These are phyloP conservation scores for Poeciliopsis presidionis DNA, from an alignment of 2,797 vertebrate species.

Conservation along the genomic window DNA sequence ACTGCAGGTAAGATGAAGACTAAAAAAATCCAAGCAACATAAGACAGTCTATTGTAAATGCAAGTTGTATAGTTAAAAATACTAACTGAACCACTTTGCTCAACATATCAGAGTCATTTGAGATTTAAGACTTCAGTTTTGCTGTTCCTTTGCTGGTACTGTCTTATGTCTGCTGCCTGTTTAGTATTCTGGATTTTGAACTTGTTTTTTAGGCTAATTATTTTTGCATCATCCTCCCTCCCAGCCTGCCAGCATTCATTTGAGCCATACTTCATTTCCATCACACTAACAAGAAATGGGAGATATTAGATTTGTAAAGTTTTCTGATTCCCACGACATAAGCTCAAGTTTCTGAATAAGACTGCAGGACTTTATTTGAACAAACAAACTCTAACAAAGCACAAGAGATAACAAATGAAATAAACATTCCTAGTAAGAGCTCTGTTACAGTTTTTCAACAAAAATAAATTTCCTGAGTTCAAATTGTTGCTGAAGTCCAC, in stretches of 20 bases:
- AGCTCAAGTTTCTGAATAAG: neutral
- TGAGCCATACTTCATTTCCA: neutral
- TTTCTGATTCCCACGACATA: neutral
- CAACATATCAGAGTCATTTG: neutral
- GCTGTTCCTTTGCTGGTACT: neutral
- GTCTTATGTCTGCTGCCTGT: neutral
- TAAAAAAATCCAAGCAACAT: neutral
- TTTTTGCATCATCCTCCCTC: neutral
- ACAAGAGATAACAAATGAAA: neutral
- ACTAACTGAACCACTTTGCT: neutral
- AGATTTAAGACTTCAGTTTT: neutral
- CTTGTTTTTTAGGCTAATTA: neutral
- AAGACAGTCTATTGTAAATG: neutral
- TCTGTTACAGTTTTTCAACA: neutral
- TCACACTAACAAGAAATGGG: neutral
- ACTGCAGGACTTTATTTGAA: neutral
- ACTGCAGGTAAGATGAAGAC: neutral
- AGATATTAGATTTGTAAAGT: constrained; percentile 1
- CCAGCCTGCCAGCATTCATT: neutral
- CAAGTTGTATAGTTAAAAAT: neutral
- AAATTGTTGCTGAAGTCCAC: neutral
- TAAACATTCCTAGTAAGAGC: neutral
- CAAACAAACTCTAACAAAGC: constrained; percentile 10
- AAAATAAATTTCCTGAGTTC: neutral
- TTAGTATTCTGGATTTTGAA: neutral